Evolutionary conservation across 1,140 invertebrate species (phyloP).

Genomic region (Magallana gigas): DNA sequence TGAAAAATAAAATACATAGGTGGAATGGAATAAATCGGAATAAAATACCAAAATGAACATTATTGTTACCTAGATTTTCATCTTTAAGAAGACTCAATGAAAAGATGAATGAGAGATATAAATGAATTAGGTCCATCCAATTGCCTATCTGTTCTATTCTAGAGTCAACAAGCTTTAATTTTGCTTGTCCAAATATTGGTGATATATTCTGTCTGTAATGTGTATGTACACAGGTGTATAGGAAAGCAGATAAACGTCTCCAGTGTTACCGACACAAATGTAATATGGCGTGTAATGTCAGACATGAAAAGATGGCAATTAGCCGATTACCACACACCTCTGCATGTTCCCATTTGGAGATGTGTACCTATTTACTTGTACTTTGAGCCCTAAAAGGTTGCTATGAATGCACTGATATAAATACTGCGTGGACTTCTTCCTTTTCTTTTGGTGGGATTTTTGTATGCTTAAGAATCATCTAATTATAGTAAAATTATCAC

Average conservation of each 20-base stretch:
- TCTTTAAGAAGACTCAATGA: not conserved
- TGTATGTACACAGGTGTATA: conserved; percentile 26
- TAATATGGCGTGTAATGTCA: not conserved
- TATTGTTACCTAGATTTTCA: not conserved
- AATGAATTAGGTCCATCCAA: not conserved
- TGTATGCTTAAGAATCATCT: not conserved
- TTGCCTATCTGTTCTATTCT: conserved; percentile 17
- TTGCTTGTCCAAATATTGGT: conserved; percentile 23
- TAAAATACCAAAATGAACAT: not conserved
- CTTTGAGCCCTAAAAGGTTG: too few species aligned
- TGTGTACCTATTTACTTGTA: too few species aligned
- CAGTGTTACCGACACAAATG: not conserved
- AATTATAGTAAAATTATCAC: not conserved
- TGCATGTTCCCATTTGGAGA: not conserved
- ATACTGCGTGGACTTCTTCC: too few species aligned
- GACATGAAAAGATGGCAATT: conserved; percentile 6
- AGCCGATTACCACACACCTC: conserved; percentile 11
- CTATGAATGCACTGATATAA: too few species aligned
- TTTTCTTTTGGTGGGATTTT: too few species aligned
- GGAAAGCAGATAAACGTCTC: conserved; percentile 12
- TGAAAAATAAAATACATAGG: too few species aligned
- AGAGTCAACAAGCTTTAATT: conserved; percentile 30
- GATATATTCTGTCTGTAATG: conserved; percentile 28
- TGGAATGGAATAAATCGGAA: too few species aligned
- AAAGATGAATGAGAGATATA: not conserved